A percentile compares a stretch with the other conserved stretches of the same genome.
Evolutionary conservation across 1,140 invertebrate species (phyloP).

Genomic region (Rhyzopertha dominica): DNA sequence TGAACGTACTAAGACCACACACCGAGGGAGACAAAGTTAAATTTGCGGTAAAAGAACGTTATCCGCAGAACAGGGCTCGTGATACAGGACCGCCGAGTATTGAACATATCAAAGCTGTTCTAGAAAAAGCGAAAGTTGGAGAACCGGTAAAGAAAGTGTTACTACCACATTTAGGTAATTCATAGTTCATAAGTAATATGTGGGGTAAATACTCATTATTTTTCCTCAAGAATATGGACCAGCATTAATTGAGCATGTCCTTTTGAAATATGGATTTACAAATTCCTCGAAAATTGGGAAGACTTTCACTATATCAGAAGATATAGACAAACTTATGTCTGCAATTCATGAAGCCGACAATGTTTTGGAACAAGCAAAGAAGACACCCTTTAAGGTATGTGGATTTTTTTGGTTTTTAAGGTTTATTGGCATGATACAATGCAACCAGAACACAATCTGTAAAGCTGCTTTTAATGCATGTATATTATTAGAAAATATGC

Average conservation of each 20-base stretch:
- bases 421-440: neutral
- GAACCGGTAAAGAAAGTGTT: slow-evolving; percentile 83
- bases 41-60: slow-evolving; percentile 88
- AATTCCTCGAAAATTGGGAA: slow-evolving; percentile 47
- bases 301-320: slow-evolving; percentile 60
- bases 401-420: slow-evolving; percentile 1
- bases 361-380: slow-evolving; percentile 55
- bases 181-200: slow-evolving; percentile 2
- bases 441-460: too few relatives aligned
- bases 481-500: too few relatives aligned
- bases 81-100: slow-evolving; percentile 50
- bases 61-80: slow-evolving; percentile 74
- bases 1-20: slow-evolving; percentile 90
- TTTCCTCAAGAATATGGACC: slow-evolving; percentile 75
- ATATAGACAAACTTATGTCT: slow-evolving; percentile 60
- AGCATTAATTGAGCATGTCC: slow-evolving; percentile 83
- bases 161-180: slow-evolving; percentile 69
- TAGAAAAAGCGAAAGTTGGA: slow-evolving; percentile 62
- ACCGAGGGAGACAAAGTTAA: slow-evolving; percentile 89
- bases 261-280: slow-evolving; percentile 66
- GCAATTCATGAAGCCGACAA: slow-evolving; percentile 68
- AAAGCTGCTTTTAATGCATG: too few relatives aligned
- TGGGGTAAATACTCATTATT: slow-evolving; percentile 3
- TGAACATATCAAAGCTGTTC: slow-evolving; percentile 50
- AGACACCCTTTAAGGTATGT: slow-evolving; percentile 48